phyloP scores from a whole-genome alignment of 2,888 invertebrate species.

The Volucella bombylans region DNA sequence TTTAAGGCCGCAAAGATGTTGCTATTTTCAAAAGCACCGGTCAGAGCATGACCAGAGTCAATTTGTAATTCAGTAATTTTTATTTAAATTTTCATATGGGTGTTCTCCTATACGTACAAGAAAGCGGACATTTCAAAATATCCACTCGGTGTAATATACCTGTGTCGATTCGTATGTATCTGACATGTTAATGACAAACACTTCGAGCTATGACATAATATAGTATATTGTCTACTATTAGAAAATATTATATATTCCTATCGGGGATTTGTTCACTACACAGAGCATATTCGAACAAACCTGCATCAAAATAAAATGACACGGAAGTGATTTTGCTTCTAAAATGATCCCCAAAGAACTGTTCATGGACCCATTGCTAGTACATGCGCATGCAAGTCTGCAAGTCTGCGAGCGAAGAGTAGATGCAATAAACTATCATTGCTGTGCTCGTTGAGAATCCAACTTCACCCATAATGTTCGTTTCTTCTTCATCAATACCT shows the following conservation, averaged over 20 bases:
- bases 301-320: slow-evolving; percentile 7
- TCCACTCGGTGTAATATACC: not conserved
- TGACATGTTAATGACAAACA: slow-evolving; percentile 61
- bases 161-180: not conserved
- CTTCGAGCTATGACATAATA: slow-evolving; percentile 60
- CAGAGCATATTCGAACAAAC: not conserved
- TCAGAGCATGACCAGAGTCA: too few species aligned
- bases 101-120: too few species aligned
- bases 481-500: slow-evolving; percentile 53
- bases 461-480: slow-evolving; percentile 66
- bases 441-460: slow-evolving; percentile 23
- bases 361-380: slow-evolving; percentile 6
- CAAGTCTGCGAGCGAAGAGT: slow-evolving; percentile 42
- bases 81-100: too few species aligned
- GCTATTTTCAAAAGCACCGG: too few species aligned
- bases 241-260: slow-evolving; percentile 21
- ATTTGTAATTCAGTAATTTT: too few species aligned
- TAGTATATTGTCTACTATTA: slow-evolving; percentile 13
- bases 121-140: not conserved
- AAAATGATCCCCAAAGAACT: slow-evolving; percentile 45
- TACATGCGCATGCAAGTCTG: slow-evolving; percentile 37
- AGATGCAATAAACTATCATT: slow-evolving; percentile 62
- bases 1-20: too few species aligned
- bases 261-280: slow-evolving; percentile 1
- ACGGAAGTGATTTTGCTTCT: slow-evolving; percentile 57